Conservation (phyloP, 2,888 invertebrate species). For the Drosophila neotestacea region DNA sequence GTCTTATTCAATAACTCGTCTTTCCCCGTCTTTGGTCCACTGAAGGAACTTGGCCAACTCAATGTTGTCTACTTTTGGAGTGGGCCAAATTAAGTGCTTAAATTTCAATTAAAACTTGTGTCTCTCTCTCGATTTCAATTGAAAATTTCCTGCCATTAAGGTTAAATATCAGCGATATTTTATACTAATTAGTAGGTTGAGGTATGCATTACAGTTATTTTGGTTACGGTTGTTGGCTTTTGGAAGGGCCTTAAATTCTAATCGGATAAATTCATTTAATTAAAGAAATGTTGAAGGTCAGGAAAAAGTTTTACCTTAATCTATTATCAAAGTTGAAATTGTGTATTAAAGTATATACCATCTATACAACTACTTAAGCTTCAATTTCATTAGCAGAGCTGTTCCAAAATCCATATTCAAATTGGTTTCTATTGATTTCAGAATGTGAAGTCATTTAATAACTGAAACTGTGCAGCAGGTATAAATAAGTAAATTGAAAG, state of each 20-base stretch:
- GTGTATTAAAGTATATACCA: not conserved
- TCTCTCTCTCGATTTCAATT: constrained; percentile 46
- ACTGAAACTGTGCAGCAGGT: no score
- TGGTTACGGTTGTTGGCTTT: constrained; percentile 2
- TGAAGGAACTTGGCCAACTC: constrained; percentile 2
- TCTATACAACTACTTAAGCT: not conserved
- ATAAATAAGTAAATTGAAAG: no score
- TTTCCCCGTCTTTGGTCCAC: not conserved
- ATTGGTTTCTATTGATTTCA: not conserved
- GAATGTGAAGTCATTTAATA: not conserved
- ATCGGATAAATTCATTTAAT: not conserved
- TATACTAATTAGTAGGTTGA: constrained; percentile 55
- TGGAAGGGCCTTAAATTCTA: not conserved
- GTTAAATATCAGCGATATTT: constrained; percentile 65
- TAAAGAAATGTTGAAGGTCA: not conserved
- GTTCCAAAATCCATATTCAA: not conserved
- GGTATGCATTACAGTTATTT: constrained; percentile 11
- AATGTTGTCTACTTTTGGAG: constrained; percentile 1
- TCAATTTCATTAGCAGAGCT: not conserved
- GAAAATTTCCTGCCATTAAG: constrained; percentile 49
- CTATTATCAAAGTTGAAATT: not conserved
- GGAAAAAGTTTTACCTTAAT: not conserved
- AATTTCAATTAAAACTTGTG: constrained; percentile 78
- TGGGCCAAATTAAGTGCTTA: constrained; percentile 75
- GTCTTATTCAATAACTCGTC: not conserved